Percentiles rank a stretch among this genome's conserved stretches.
Evolutionary conservation across 1,140 invertebrate genomes (phyloP).

Genomic region (Probaryconus sp.): DNA sequence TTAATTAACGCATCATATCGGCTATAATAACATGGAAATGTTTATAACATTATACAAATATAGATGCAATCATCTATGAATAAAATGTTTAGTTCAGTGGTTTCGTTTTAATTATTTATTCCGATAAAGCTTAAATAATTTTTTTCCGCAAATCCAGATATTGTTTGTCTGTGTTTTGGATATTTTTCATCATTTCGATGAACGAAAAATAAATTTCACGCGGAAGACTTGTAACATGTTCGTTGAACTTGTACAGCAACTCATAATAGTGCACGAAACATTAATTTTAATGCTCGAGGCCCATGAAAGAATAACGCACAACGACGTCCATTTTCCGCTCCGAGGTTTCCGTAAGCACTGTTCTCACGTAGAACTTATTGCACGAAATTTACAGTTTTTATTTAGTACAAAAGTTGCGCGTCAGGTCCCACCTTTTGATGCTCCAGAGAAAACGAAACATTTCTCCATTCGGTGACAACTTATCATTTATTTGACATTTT

Average conservation of each 20-base stretch:
- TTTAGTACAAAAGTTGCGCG: constrained; percentile 62
- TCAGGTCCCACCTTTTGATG: constrained; percentile 4
- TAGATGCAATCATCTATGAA: too few relatives aligned
- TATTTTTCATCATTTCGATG: constrained; percentile 20
- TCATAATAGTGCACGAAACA: constrained; percentile 56
- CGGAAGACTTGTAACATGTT: constrained; percentile 34
- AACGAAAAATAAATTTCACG: constrained; percentile 33
- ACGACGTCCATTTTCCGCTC: constrained; percentile 41
- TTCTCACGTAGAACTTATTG: constrained; percentile 62
- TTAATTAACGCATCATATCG: too few relatives aligned
- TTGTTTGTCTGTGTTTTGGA: neutral
- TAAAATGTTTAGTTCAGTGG: too few relatives aligned
- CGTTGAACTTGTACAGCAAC: constrained; percentile 27
- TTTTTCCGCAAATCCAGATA: too few relatives aligned
- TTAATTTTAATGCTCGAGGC: constrained; percentile 62
- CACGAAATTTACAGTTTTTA: constrained; percentile 64
- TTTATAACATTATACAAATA: too few relatives aligned
- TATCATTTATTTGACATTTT: constrained; percentile 2
- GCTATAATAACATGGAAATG: too few relatives aligned
- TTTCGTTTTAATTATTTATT: too few relatives aligned
- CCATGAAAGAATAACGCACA: constrained; percentile 42
- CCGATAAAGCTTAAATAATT: too few relatives aligned
- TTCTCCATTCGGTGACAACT: neutral
- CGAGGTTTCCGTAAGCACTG: constrained; percentile 54
- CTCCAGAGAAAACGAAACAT: constrained; percentile 22